phyloP scores from a whole-genome alignment of 2,797 vertebrate species.

The Enteromius thamalakanensis region DNA sequence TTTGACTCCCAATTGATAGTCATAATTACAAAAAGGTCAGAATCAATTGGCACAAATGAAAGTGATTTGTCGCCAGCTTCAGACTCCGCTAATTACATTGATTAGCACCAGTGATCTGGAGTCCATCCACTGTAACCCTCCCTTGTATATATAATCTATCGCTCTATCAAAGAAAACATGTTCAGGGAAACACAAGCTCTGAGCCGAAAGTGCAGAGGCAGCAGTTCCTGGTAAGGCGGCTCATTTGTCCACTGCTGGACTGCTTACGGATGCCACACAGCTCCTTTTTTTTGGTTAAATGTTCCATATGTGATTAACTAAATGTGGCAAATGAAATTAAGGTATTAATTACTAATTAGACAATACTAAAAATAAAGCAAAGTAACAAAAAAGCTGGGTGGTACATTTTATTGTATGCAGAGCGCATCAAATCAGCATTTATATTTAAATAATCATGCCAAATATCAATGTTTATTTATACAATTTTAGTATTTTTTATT shows the following conservation, averaged over 20 bases:
- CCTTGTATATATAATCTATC: conserved; percentile 69
- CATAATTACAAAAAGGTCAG: conserved; percentile 72
- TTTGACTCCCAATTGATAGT: conserved; percentile 72
- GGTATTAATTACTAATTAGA: not conserved
- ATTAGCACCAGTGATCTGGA: conserved; percentile 68
- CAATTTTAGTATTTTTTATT: not conserved
- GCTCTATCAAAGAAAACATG: conserved; percentile 64
- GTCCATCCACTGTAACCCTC: conserved; percentile 68
- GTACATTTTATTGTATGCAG: not conserved
- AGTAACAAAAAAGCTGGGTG: not conserved
- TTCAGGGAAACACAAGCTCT: conserved; percentile 63
- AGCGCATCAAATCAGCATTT: not conserved
- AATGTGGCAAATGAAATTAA: not conserved
- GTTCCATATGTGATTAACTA: not conserved
- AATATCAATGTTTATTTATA: not conserved
- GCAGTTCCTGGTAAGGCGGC: conserved; percentile 52
- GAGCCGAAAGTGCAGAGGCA: conserved; percentile 59
- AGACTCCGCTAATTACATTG: conserved; percentile 71
- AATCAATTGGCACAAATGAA: conserved; percentile 75
- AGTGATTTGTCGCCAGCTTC: conserved; percentile 70
- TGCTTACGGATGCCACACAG: not conserved
- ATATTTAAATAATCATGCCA: not conserved
- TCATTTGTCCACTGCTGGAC: conserved; percentile 48
- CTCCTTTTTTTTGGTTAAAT: conserved; percentile 2
- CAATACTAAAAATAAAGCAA: not conserved